Evolutionary conservation across 2,888 invertebrate species (phyloP), one percentile per base, ranked within the genome.

Genomic region (Dasysyrphus albostriatus): DNA sequence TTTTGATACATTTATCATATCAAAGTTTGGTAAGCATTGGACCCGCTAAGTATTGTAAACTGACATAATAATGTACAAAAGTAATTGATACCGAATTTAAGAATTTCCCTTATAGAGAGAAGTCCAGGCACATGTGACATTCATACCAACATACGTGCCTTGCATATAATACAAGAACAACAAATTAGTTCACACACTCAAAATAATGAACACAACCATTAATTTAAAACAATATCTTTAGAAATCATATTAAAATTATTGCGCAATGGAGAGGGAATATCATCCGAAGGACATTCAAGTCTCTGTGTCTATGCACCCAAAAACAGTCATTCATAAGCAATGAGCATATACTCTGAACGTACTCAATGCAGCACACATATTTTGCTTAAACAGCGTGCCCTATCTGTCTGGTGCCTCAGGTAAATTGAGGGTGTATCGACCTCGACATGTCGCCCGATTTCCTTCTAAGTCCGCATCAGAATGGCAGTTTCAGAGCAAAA

Each of bases 191-290:
- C 24, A 24, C 24, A 24, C 24, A 24, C 24, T 24, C 24, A 24
- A 24, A 24, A 24, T 24, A 24, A 24, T 24, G 24, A 24, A 3
- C 24, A 24, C 24, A 44, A n/a, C 3, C 39, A 39, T 39, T 12
- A 44, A 47, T 47, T 16, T 6, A 24, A 29, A 10, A n/a, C 67
- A 81, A 73, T 67, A 49, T 51, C 77, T 73, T 81, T 67, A 81
- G 63, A 74, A 78, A 82, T 85, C 85, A 65, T 75, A 87, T 87
- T 87, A 83, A 87, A 87, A 72, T 75, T 75, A 24, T 78, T 70
- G 70, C 24, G 70, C 24, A 81, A 58, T 79, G 74, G 51, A 69
- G 76, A 70, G 77, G 34, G 56, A 56, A 77, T 14, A 24, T 32
- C 59, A 19, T 34, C 47, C 37, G 14, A 59, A 84, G 65, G 58